Conservation (phyloP, 2,888 invertebrate genomes). For the Allygus modestus region DNA sequence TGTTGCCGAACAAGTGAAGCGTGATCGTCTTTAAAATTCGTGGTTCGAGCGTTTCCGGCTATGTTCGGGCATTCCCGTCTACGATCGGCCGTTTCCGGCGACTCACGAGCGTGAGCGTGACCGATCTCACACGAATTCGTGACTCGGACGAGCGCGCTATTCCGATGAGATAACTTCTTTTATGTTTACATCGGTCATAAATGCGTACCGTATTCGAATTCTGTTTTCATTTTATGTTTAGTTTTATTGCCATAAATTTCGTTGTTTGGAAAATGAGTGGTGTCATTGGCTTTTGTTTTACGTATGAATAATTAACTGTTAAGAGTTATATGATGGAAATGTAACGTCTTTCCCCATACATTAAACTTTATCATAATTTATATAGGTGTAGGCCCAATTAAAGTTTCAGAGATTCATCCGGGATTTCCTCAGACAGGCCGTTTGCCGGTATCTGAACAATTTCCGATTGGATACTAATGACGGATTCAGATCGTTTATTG, state of each 20-base stretch:
- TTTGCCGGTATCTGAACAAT: no score
- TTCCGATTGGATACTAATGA: no score
- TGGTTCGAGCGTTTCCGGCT: constrained; percentile 18
- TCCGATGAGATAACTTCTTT: not conserved
- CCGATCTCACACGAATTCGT: constrained; percentile 16
- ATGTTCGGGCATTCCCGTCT: constrained; percentile 37
- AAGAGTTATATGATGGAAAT: no score
- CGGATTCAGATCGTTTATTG: no score
- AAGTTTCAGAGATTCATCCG: no score
- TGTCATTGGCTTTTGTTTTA: no score
- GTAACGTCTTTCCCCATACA: no score
- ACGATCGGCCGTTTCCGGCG: constrained; percentile 21
- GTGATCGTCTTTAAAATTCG: constrained; percentile 53
- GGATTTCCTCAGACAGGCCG: no score
- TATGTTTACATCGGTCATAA: not conserved
- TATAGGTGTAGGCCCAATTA: no score
- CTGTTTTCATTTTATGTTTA: not conserved
- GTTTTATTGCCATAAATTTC: not conserved
- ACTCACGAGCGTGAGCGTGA: constrained; percentile 42
- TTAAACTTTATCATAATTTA: no score
- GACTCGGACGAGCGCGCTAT: not conserved
- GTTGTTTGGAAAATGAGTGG: no score
- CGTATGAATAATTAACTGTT: no score
- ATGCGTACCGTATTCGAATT: not conserved
- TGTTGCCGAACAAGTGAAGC: constrained; percentile 47